Percentiles rank a stretch among this genome's conserved stretches.
Evolutionary conservation across 2,797 vertebrate species (phyloP).

Genomic region (Lacerta viridis): DNA sequence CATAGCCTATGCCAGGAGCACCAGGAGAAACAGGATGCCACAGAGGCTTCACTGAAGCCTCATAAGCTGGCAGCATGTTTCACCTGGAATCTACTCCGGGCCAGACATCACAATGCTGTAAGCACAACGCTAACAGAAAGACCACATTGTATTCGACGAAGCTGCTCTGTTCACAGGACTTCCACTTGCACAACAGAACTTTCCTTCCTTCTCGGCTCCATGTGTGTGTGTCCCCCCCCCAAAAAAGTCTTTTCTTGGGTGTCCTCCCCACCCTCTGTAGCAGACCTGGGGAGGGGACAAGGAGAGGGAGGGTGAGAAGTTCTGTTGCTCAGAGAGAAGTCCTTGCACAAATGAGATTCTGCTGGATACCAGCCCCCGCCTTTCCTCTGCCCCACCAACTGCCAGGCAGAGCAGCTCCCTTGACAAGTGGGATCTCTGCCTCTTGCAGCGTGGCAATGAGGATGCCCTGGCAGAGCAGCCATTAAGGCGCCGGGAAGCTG

Average conservation of each 20-base stretch:
- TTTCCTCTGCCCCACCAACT: neutral
- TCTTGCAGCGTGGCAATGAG: neutral
- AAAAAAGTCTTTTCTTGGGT: too few species aligned
- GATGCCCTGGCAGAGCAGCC: neutral
- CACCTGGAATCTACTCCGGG: neutral
- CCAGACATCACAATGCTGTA: neutral
- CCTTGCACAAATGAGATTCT: too few species aligned
- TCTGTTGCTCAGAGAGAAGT: too few species aligned
- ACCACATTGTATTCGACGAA: neutral
- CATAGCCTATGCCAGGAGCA: neutral
- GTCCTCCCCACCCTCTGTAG: too few species aligned
- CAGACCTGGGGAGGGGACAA: too few species aligned
- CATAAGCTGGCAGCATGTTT: neutral
- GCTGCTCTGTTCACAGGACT: too few species aligned
- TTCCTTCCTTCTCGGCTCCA: too few species aligned
- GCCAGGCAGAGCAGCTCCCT: neutral
- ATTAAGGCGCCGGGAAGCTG: fast-evolving
- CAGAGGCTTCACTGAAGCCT: neutral
- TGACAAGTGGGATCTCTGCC: too few species aligned
- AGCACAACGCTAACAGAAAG: neutral
- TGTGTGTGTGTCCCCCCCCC: too few species aligned
- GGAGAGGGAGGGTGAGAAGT: too few species aligned
- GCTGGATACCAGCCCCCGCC: neutral
- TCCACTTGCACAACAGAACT: too few species aligned
- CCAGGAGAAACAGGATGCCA: neutral